Percentiles rank a stretch among this genome's conserved stretches.
Conservation (phyloP, 2,888 invertebrate species). For the Leptopilina syphax region DNA sequence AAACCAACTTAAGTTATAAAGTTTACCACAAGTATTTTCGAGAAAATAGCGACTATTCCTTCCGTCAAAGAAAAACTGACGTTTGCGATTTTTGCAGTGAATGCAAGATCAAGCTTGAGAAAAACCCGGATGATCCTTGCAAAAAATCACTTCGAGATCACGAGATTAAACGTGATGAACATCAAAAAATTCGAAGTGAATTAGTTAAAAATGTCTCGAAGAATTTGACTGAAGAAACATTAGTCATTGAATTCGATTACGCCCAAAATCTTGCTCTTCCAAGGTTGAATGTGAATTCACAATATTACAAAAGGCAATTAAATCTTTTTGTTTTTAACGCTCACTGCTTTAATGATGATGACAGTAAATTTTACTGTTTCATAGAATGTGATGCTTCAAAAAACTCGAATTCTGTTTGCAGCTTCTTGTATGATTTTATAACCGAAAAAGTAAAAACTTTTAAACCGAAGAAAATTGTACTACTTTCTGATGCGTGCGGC, state of each 20-base stretch:
- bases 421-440: constrained; percentile 45
- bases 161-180: constrained; percentile 25
- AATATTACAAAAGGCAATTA: constrained; percentile 44
- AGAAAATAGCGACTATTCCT: constrained; percentile 41
- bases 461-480: constrained; percentile 36
- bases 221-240: not conserved
- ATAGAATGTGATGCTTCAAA: constrained; percentile 43
- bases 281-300: constrained; percentile 39
- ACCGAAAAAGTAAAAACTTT: constrained; percentile 4
- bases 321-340: constrained; percentile 42
- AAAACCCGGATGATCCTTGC: constrained; percentile 31
- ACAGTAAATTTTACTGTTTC: constrained; percentile 42
- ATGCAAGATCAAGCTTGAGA: constrained; percentile 32
- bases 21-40: constrained; percentile 42
- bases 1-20: constrained; percentile 38
- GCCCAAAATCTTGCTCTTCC: constrained; percentile 42
- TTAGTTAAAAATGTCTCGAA: constrained; percentile 15
- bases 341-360: constrained; percentile 43
- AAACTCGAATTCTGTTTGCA: constrained; percentile 43
- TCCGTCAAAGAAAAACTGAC: constrained; percentile 43
- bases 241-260: constrained; percentile 46
- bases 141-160: constrained; percentile 16
- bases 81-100: constrained; percentile 44
- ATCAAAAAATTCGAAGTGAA: constrained; percentile 25
- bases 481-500: constrained; percentile 48